Conservation (phyloP, 53 echinoderm and acorn worm genomes). For the Patiria pectinifera region DNA sequence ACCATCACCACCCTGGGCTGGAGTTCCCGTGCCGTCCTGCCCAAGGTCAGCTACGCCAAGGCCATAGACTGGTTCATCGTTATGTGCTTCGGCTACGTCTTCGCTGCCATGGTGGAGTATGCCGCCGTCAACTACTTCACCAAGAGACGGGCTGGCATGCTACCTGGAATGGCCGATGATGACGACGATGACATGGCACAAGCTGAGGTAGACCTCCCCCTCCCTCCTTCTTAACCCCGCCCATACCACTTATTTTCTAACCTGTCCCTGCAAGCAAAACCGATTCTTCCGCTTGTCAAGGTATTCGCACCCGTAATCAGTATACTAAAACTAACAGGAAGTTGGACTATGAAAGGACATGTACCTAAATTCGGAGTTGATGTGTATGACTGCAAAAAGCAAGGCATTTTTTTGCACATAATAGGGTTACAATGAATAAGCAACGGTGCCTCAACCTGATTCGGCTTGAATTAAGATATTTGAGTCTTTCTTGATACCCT, state of each 20-base stretch:
- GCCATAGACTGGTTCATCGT: constrained; percentile 96
- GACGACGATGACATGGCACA: constrained; percentile 89
- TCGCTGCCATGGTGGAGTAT: constrained; percentile 90
- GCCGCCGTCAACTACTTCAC: constrained; percentile 97
- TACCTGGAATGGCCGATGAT: constrained; percentile 91
- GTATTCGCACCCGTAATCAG: too few relatives aligned
- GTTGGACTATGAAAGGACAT: too few relatives aligned
- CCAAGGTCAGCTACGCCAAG: constrained; percentile 94
- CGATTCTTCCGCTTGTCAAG: too few relatives aligned
- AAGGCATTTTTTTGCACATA: too few relatives aligned
- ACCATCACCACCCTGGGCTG: constrained; percentile 96
- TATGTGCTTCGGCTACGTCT: constrained; percentile 87
- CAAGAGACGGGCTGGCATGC: constrained; percentile 89
- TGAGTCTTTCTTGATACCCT: too few relatives aligned
- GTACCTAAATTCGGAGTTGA: too few relatives aligned
- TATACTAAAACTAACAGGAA: too few relatives aligned
- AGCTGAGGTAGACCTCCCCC: constrained; percentile 69
- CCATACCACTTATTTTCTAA: background rate
- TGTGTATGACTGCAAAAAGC: too few relatives aligned
- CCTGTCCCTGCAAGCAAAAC: too few relatives aligned
- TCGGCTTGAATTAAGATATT: too few relatives aligned
- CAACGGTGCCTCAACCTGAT: too few relatives aligned
- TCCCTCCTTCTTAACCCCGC: background rate
- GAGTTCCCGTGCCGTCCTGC: constrained; percentile 85
- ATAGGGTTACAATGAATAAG: too few relatives aligned